These are phyloP conservation scores for Stigmatopora nigra DNA, from an alignment of 2,113 vertebrate genomes.

Conservation along the genomic window DNA sequence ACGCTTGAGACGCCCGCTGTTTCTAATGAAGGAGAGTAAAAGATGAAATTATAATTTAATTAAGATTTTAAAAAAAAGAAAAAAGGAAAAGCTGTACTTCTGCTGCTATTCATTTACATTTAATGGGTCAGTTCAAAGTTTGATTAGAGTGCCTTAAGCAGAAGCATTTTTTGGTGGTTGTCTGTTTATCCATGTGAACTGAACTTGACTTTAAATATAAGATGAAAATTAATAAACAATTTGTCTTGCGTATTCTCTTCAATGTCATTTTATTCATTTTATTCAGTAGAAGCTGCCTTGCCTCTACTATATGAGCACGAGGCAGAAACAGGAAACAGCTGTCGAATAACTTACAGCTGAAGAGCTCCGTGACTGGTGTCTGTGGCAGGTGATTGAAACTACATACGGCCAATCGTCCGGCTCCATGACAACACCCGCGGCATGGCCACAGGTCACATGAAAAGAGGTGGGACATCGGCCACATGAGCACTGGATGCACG, in stretches of 20 bases:
- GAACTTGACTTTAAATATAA: background rate
- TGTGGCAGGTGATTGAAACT: conserved; percentile 89
- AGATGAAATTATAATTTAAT: background rate
- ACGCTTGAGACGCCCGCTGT: conserved; percentile 68
- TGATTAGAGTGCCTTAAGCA: background rate
- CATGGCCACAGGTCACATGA: conserved; percentile 94
- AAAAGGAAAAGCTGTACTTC: background rate
- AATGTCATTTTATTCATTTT: background rate
- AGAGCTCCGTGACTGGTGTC: conserved; percentile 78
- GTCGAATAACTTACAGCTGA: conserved; percentile 73
- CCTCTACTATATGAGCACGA: conserved; percentile 2
- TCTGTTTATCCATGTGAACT: background rate
- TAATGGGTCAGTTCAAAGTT: background rate
- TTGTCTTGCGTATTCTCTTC: no score
- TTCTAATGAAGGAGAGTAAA: conserved; percentile 64
- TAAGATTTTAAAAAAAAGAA: background rate
- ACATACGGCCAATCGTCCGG: conserved; percentile 91
- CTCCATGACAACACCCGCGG: conserved; percentile 87
- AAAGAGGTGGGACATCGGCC: conserved; percentile 87
- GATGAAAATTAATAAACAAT: background rate
- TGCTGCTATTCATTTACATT: background rate
- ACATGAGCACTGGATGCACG: conserved; percentile 92
- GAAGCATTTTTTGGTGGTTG: background rate
- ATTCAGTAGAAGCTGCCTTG: background rate
- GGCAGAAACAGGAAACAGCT: conserved; percentile 6